A percentile compares a stretch with the other conserved stretches of the same genome.
Conservation (phyloP, 2,888 invertebrate species). For the Limenitis camilla region DNA sequence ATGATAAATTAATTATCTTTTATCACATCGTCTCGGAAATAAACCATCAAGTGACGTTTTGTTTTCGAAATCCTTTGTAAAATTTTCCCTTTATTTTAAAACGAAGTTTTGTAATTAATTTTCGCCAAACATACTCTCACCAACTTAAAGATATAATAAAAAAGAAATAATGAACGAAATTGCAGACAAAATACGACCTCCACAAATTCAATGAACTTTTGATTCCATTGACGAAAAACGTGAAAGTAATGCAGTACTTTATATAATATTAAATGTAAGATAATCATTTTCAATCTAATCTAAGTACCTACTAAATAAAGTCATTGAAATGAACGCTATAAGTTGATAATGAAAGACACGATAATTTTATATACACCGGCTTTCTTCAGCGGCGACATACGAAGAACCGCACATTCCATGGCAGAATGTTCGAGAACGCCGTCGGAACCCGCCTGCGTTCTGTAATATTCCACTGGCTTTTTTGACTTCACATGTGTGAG, state of each 20-base stretch:
- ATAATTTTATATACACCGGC: conserved; percentile 5
- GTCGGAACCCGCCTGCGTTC: conserved; percentile 31
- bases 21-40: conserved; percentile 39
- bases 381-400: conserved; percentile 18
- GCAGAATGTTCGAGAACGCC: conserved; percentile 38
- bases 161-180: too few relatives aligned
- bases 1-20: conserved; percentile 44
- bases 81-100: not conserved
- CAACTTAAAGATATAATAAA: too few relatives aligned
- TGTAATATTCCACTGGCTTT: conserved; percentile 62
- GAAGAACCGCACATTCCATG: conserved; percentile 13
- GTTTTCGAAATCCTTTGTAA: conserved; percentile 8
- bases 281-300: too few relatives aligned
- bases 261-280: too few relatives aligned
- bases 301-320: too few relatives aligned
- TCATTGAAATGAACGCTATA: too few relatives aligned
- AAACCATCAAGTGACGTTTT: conserved; percentile 24
- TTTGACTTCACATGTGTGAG: conserved; percentile 34
- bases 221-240: too few relatives aligned
- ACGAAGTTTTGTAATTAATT: not conserved
- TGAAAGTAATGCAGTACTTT: too few relatives aligned
- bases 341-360: not conserved
- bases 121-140: too few relatives aligned
- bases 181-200: too few relatives aligned
- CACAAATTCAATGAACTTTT: too few relatives aligned